Evolutionary conservation across 2,797 vertebrate genomes (phyloP), one percentile per base, ranked within the genome.

Genomic region (Acanthurus tractus): DNA sequence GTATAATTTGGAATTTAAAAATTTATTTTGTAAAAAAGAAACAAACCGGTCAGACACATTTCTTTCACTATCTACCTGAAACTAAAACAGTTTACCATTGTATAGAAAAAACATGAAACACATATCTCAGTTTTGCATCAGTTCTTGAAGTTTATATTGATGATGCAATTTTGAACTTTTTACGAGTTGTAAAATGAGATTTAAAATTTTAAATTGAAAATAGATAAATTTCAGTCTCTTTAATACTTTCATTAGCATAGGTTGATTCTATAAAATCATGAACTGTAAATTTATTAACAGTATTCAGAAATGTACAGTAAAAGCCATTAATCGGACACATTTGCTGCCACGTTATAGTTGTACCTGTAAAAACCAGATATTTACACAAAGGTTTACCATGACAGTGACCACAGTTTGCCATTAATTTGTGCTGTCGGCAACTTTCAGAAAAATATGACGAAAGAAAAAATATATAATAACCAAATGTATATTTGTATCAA

Each of bases 391-490:
- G 15, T 6, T 67, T 9, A 63, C 22, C 3, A 48, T 11, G 12
- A 62, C 17, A 66, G 12, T 8, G 23, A 40, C 9, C n/a, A 63
- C 12, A 53, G 54, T 59, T 70, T 52, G 38, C 59, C 25, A 63
- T 4, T 61, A 64, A 56, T 59, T 57, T 67, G 15, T 64, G 45
- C 59, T 42, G 45, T 54, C 6, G 49, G 65, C 5, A 76, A 61
- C 9, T 62, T 15, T 69, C n/a, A 46, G 23, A n/a, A 83, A 87
- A 86, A 61, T 63, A 57, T 59, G 4, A 75, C 62, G 38, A 80
- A 29, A 56, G 9, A 67, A 76, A 57, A 55, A 8, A 52, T 65
- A 64, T 67, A 34, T 65, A 79, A 46, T 88, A 80, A 81, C 66
- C 42, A 76, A 59, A 63, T 52, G 17, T 42, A 59, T 58, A 57